These are phyloP conservation scores for Trididemnum miniatum DNA, from an alignment of 23 tunicate species.

Conservation along the genomic window DNA sequence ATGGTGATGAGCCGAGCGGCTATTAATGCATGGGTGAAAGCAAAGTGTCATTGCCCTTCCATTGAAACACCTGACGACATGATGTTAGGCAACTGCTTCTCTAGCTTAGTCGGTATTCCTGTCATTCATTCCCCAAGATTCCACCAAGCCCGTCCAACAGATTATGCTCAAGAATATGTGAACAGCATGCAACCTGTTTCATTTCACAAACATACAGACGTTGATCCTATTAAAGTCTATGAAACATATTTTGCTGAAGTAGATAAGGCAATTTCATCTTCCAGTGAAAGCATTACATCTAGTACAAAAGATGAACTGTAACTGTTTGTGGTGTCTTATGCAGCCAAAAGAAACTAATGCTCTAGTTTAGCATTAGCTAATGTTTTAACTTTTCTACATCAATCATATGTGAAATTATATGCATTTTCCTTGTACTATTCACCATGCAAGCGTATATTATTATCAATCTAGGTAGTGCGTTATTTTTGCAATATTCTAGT, in stretches of 20 bases:
- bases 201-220: constrained; percentile 95
- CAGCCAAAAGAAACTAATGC: too few relatives aligned
- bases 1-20: constrained; percentile 84
- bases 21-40: constrained; percentile 54
- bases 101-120: constrained; percentile 52
- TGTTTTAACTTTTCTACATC: not conserved
- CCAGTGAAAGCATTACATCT: too few relatives aligned
- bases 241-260: constrained; percentile 66
- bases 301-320: not conserved
- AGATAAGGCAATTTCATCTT: constrained; percentile 28
- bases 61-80: constrained; percentile 92
- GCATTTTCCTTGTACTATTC: too few relatives aligned
- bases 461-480: too few relatives aligned
- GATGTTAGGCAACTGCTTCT: constrained; percentile 77
- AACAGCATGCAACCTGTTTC: constrained; percentile 76
- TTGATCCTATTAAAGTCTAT: constrained; percentile 80
- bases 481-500: too few relatives aligned
- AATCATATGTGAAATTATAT: too few relatives aligned
- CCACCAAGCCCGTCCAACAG: constrained; percentile 94
- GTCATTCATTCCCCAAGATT: constrained; percentile 76
- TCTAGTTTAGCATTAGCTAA: too few relatives aligned
- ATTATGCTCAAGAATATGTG: constrained; percentile 68
- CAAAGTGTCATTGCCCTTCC: constrained; percentile 70
- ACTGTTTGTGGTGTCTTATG: too few relatives aligned
- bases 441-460: too few relatives aligned